Conservation (phyloP, 2,113 vertebrate species). For the Microcebus lehilahytsara region DNA sequence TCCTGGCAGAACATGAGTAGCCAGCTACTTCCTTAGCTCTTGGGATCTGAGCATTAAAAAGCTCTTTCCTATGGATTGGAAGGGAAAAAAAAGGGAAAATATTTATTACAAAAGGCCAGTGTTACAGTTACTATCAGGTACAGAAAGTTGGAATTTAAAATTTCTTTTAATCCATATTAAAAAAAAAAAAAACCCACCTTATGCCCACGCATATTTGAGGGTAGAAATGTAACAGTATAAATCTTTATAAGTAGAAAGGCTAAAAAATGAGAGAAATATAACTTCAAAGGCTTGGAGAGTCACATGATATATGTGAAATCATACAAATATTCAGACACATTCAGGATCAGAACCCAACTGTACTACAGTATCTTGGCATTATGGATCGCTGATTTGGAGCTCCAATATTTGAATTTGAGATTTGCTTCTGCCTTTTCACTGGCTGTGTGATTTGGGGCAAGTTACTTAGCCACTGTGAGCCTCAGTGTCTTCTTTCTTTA, state of each 20-base stretch:
- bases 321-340: fast-evolving
- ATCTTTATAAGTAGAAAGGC: neutral
- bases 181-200: neutral
- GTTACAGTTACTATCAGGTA: neutral
- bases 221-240: neutral
- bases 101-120: neutral
- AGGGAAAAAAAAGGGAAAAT: neutral
- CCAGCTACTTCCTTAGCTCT: neutral
- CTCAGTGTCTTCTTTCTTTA: neutral
- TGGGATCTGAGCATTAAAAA: neutral
- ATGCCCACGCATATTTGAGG: neutral
- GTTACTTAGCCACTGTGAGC: neutral
- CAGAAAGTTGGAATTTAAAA: neutral
- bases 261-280: neutral
- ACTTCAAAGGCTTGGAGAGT: neutral
- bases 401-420: neutral
- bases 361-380: fast-evolving
- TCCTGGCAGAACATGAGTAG: neutral
- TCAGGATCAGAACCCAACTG: neutral
- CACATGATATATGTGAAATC: too few relatives aligned
- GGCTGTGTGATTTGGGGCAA: neutral
- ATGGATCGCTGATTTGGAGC: neutral
- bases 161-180: neutral
- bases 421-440: neutral
- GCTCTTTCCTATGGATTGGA: neutral